phyloP scores from a whole-genome alignment of 1,140 invertebrate genomes.

The Chelonus insularis region DNA sequence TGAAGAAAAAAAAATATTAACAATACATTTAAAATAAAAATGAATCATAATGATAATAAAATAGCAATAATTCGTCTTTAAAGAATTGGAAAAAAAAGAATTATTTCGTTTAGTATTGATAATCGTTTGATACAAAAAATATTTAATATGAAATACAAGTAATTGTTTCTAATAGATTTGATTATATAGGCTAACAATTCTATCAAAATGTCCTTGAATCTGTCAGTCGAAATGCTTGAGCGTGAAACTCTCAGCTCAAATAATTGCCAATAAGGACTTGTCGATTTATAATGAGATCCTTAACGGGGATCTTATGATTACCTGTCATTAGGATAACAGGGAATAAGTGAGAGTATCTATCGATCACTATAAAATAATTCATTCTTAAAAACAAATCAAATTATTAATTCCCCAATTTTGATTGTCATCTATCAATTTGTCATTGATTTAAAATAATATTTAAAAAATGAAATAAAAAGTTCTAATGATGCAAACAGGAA shows the following conservation, averaged over 20 bases:
- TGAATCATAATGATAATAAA: too few species aligned
- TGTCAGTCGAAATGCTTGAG: slow-evolving; percentile 37
- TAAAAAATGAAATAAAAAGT: too few species aligned
- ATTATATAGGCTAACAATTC: slow-evolving; percentile 6
- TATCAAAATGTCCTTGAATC: slow-evolving; percentile 40
- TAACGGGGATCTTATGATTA: slow-evolving; percentile 51
- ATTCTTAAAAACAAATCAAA: slow-evolving; percentile 28
- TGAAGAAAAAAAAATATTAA: too few species aligned
- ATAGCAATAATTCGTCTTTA: too few species aligned
- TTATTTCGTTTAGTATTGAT: too few species aligned
- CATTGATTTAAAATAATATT: too few species aligned
- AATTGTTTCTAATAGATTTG: too few species aligned
- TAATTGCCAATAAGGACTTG: slow-evolving; percentile 50
- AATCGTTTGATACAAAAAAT: too few species aligned
- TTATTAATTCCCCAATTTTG: not conserved
- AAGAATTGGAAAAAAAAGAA: too few species aligned
- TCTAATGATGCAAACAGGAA: too few species aligned
- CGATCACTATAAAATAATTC: not conserved
- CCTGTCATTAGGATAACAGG: slow-evolving; percentile 50
- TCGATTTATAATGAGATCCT: slow-evolving; percentile 54
- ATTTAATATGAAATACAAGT: too few species aligned
- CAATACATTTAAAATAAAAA: too few species aligned
- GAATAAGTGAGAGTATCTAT: slow-evolving; percentile 41
- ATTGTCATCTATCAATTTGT: not conserved
- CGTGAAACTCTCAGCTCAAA: slow-evolving; percentile 36